A percentile compares a stretch with the other conserved stretches of the same genome.
phyloP scores from a whole-genome alignment of 2,888 invertebrate species.

The Caenorhabditis parvicauda region DNA sequence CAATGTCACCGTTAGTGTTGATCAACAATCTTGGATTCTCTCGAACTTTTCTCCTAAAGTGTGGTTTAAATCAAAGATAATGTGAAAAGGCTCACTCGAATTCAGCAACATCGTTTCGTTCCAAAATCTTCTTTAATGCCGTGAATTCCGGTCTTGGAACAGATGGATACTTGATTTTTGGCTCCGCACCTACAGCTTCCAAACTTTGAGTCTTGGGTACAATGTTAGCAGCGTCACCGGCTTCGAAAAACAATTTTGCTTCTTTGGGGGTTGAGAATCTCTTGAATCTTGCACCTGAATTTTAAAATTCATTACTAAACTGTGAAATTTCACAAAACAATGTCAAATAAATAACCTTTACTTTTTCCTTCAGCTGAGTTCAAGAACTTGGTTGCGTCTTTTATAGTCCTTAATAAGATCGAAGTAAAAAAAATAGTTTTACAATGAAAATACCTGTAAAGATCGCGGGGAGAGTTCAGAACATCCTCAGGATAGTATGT shows the following conservation, averaged over 20 bases:
- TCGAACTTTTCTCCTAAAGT: neutral
- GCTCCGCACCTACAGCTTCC: no score
- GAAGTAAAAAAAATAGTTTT: neutral
- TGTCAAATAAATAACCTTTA: neutral
- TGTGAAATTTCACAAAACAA: neutral
- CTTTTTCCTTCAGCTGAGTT: constrained; percentile 23
- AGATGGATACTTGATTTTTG: constrained; percentile 12
- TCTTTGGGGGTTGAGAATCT: constrained; percentile 13
- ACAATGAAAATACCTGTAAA: neutral
- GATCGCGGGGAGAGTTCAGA: constrained; percentile 9
- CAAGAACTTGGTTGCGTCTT: constrained; percentile 25
- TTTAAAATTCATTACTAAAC: no score
- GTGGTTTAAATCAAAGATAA: no score
- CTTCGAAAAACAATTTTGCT: constrained; percentile 8
- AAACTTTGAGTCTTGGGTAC: neutral
- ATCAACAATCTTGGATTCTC: constrained; percentile 22
- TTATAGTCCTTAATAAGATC: constrained; percentile 5
- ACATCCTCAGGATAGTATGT: constrained; percentile 7
- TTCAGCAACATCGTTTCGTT: constrained; percentile 8
- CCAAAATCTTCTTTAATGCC: constrained; percentile 12
- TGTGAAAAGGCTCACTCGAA: neutral
- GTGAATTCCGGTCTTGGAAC: constrained; percentile 6
- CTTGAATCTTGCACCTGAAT: constrained; percentile 19
- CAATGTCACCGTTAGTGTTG: constrained; percentile 22
- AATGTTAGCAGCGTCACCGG: constrained; percentile 1